Evolutionary conservation across 2,113 vertebrate species (phyloP).

Genomic region (Mellivora capensis): DNA sequence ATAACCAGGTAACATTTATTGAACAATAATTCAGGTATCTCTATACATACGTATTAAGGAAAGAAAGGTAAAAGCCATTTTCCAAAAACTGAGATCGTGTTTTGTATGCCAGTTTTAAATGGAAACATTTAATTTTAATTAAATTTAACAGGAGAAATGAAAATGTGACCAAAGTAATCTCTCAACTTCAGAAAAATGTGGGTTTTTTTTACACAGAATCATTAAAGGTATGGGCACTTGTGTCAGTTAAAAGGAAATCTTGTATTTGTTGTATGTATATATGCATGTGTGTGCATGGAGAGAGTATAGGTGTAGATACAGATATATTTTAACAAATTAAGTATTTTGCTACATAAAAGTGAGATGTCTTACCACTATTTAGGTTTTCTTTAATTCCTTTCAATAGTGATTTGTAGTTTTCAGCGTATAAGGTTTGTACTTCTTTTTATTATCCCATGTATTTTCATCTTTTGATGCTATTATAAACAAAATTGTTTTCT

Average conservation of each 20-base stretch:
- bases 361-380: neutral
- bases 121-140: slow-evolving; percentile 39
- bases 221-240: neutral
- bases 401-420: neutral
- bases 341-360: neutral
- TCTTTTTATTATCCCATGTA: neutral
- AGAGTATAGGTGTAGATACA: neutral
- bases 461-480: neutral
- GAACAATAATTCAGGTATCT: neutral
- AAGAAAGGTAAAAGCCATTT: neutral
- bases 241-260: neutral
- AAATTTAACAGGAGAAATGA: slow-evolving; percentile 10
- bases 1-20: neutral
- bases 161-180: neutral
- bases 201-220: neutral
- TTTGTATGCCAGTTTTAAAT: neutral
- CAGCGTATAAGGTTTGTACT: neutral
- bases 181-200: neutral
- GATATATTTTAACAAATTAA: neutral
- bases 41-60: neutral
- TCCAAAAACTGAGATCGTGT: neutral
- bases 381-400: neutral
- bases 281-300: no score
- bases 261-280: neutral
- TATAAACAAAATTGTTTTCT: neutral